Conservation (phyloP, 2,888 invertebrate genomes). For the Spodoptera picta region DNA sequence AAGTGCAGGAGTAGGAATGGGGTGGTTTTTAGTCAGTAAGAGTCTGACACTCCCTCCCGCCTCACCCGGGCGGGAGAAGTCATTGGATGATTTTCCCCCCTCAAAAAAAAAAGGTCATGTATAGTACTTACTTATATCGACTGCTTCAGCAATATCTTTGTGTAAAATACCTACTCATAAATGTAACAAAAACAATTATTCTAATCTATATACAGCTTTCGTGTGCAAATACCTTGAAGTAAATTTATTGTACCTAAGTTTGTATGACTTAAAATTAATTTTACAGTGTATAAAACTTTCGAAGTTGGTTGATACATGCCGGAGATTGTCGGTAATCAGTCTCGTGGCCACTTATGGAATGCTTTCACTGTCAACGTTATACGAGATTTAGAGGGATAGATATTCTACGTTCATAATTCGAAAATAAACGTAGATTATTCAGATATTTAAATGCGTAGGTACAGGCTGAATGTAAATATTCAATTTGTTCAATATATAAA, state of each 20-base stretch:
- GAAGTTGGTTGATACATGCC: slow-evolving; percentile 18
- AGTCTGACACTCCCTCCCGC: too few species aligned
- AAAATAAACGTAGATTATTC: neutral
- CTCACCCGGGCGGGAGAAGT: too few species aligned
- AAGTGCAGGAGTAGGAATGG: too few species aligned
- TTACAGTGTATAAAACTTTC: slow-evolving; percentile 29
- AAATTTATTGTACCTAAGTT: neutral
- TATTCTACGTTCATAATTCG: slow-evolving; percentile 11
- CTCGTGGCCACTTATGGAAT: slow-evolving; percentile 26
- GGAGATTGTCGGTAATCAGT: slow-evolving; percentile 27
- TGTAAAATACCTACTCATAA: neutral
- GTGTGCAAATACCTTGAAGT: slow-evolving; percentile 4
- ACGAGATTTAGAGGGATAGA: slow-evolving; percentile 6
- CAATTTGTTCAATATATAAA: too few species aligned
- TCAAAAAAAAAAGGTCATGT: too few species aligned
- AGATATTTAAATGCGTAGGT: too few species aligned
- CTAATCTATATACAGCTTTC: neutral
- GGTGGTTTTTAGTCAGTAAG: too few species aligned
- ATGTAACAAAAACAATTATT: neutral
- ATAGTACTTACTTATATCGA: too few species aligned
- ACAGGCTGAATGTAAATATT: too few species aligned
- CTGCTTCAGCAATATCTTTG: too few species aligned
- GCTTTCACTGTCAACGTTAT: slow-evolving; percentile 48
- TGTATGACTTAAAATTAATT: slow-evolving; percentile 16
- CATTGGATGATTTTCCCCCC: too few species aligned